phyloP scores from a whole-genome alignment of 2,888 invertebrate species.

The Hemithea aestivaria region DNA sequence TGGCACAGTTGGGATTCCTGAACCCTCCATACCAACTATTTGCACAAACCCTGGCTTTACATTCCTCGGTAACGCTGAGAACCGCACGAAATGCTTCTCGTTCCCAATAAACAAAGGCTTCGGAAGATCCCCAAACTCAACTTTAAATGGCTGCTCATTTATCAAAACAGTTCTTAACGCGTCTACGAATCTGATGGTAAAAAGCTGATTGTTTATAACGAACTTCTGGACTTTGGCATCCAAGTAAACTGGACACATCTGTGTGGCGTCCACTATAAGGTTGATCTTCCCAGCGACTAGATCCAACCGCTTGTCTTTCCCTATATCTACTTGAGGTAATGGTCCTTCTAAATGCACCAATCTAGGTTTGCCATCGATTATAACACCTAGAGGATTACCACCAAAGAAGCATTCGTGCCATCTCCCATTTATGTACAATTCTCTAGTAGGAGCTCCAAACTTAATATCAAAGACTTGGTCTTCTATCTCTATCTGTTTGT shows the following conservation, averaged over 20 bases:
- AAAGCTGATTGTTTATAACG: slow-evolving; percentile 83
- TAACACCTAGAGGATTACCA: slow-evolving; percentile 89
- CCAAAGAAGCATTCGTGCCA: slow-evolving; percentile 97
- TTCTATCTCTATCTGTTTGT: slow-evolving; percentile 85
- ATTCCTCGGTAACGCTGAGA: slow-evolving; percentile 87
- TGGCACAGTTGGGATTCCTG: slow-evolving; percentile 28
- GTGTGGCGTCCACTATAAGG: slow-evolving; percentile 88
- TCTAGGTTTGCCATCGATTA: slow-evolving; percentile 87
- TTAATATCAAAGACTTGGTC: slow-evolving; percentile 87
- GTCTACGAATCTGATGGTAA: slow-evolving; percentile 89
- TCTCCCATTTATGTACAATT: slow-evolving; percentile 91
- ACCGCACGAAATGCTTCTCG: slow-evolving; percentile 88
- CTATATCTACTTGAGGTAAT: slow-evolving; percentile 95
- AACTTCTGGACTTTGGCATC: slow-evolving; percentile 92
- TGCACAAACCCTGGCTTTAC: slow-evolving; percentile 84
- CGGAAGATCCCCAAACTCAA: slow-evolving; percentile 91
- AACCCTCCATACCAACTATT: slow-evolving; percentile 86
- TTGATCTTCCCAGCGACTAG: slow-evolving; percentile 91
- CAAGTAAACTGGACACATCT: slow-evolving; percentile 88
- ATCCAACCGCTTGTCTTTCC: slow-evolving; percentile 86
- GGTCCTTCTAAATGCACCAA: slow-evolving; percentile 92
- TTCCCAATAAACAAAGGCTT: slow-evolving; percentile 87
- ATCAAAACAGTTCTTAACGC: slow-evolving; percentile 86
- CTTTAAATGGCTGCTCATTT: slow-evolving; percentile 87
- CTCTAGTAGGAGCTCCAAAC: slow-evolving; percentile 95